Base-by-base conservation (phyloP, 2,888 invertebrate genomes). In the Limenitis camilla region DNA sequence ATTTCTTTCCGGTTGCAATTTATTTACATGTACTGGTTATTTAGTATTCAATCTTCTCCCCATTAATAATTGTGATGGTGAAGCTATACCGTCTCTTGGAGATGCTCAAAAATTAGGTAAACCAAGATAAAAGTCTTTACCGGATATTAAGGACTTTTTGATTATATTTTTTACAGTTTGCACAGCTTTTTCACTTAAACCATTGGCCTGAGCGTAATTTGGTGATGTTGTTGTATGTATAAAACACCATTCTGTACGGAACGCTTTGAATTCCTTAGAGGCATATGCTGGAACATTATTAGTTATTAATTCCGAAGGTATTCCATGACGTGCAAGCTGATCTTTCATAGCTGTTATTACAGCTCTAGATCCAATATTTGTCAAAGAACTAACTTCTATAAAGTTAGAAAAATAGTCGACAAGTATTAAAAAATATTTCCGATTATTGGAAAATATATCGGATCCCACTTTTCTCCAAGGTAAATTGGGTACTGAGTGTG, bases 331-430 rank as follows among this genome's bases (percentile, higher is more conserved):
- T 1, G 58, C 49, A 33, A 64, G 61, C 28, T 57, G 51, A 9
- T 58, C 54, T 30, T 60, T 61, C 35, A 62, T 38, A 1, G 41
- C 50, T 6, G 3, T 31, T 32, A 62, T 56, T 1, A 61, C 55
- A 4, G 44, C n/a, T 9, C 27, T 52, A n/a, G 39, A 40, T 0
- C 27, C 19, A 27, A 53, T 52, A n/a, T 5, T 45, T 28, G 10
- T 40, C 7, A 64, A 19, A 7, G 4, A 1, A 7, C 35, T 27
- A 3, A 61, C 49, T 49, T 62, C 61, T 6, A 62, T 43, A 36
- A 49, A 64, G 9, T 60, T 59, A 8, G 58, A 63, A 41, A 51
- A 63, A 40, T 63, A 60, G 41, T 63, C 60, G 5, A 52, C 53
- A 6, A 59, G 28, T 30, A 64, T 40, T 1, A 62, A 31, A 44